phyloP scores from a whole-genome alignment of 1,140 invertebrate species.

The Drosophila obscura region DNA sequence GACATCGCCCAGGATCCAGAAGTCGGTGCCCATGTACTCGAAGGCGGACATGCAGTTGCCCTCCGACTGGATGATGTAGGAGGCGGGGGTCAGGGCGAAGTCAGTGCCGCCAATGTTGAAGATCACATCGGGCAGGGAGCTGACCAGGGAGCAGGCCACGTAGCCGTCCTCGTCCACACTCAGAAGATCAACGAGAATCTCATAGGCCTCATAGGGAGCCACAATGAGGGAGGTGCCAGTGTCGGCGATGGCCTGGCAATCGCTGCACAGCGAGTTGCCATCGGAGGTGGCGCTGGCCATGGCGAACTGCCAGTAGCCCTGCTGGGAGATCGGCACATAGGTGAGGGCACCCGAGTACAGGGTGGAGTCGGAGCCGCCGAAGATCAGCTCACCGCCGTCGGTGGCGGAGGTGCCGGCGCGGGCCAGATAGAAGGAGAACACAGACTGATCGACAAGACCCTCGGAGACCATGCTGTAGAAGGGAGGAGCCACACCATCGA shows the following conservation, averaged over 20 bases:
- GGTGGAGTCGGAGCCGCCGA: constrained; percentile 71
- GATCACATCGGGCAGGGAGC: constrained; percentile 90
- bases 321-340: constrained; percentile 74
- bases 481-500: constrained; percentile 94
- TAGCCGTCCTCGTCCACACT: constrained; percentile 91
- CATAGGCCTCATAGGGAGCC: constrained; percentile 92
- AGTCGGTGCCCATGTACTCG: constrained; percentile 87
- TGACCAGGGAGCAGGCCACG: constrained; percentile 89
- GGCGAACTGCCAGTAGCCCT: constrained; percentile 83
- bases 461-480: constrained; percentile 98
- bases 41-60: constrained; percentile 93
- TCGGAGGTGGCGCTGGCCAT: constrained; percentile 58
- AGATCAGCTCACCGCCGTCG: constrained; percentile 72
- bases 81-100: constrained; percentile 91
- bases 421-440: constrained; percentile 96
- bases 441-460: constrained; percentile 88
- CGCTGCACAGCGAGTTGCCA: constrained; percentile 84
- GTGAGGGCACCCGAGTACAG: constrained; percentile 61
- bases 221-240: constrained; percentile 98
- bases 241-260: constrained; percentile 97
- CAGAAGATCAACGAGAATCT: constrained; percentile 89
- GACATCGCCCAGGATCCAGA: constrained; percentile 98
- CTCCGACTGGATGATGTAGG: constrained; percentile 95
- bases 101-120: constrained; percentile 91
- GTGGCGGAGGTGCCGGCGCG: constrained; percentile 29